Conservation (phyloP, 2,888 invertebrate species). For the Nemoura dubitans region DNA sequence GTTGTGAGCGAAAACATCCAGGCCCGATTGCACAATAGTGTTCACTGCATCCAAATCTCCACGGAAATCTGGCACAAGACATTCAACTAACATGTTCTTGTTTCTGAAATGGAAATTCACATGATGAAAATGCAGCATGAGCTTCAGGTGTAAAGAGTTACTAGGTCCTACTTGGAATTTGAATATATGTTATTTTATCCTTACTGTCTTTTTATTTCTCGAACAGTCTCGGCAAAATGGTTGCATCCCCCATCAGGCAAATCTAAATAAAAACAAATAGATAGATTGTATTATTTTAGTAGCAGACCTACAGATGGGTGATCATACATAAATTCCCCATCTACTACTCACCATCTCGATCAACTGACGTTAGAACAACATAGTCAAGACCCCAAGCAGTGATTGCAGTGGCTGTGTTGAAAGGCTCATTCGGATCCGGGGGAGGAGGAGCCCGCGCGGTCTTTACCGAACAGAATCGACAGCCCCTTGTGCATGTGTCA, state of each 20-base stretch:
- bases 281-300: too few species aligned
- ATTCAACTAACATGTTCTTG: conserved; percentile 90
- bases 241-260: conserved; percentile 91
- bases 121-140: neutral
- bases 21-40: conserved; percentile 79
- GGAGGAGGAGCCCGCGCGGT: conserved; percentile 91
- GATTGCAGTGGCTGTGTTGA: conserved; percentile 92
- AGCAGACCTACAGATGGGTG: too few species aligned
- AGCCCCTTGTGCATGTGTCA: conserved; percentile 98
- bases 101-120: conserved; percentile 63
- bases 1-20: conserved; percentile 98
- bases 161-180: too few species aligned
- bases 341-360: conserved; percentile 82
- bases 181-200: conserved; percentile 50
- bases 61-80: conserved; percentile 95
- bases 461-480: conserved; percentile 98
- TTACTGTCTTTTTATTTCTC: conserved; percentile 82
- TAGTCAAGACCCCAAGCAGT: conserved; percentile 96
- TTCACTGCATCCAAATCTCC: conserved; percentile 80
- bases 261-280: conserved; percentile 69
- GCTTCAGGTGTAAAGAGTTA: too few species aligned
- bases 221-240: conserved; percentile 93
- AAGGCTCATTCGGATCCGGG: conserved; percentile 88
- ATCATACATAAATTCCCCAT: too few species aligned
- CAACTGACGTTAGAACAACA: conserved; percentile 97